These are phyloP conservation scores for Euthynnus affinis DNA, from an alignment of 2,797 vertebrate genomes.

Conservation along the genomic window DNA sequence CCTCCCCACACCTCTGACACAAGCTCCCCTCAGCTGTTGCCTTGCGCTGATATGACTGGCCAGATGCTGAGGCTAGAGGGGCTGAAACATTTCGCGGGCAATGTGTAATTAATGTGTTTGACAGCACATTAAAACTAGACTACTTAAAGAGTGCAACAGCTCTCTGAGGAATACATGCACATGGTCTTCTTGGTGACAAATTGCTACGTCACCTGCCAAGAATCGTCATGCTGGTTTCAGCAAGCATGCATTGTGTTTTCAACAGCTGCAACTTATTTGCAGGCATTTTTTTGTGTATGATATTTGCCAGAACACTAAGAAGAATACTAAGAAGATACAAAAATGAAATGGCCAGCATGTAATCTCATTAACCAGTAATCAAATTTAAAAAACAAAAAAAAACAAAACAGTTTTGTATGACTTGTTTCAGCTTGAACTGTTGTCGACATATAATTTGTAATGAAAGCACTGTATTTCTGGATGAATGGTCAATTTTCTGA, in stretches of 20 bases:
- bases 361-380: not conserved
- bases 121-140: constrained; percentile 58
- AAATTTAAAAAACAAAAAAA: too few relatives aligned
- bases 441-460: too few relatives aligned
- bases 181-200: not conserved
- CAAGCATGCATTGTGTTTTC: not conserved
- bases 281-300: not conserved
- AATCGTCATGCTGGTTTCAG: not conserved
- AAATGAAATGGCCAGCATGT: not conserved
- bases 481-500: too few relatives aligned
- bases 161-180: constrained; percentile 30
- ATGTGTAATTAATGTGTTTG: constrained; percentile 69
- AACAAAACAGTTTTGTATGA: too few relatives aligned
- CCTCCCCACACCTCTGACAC: constrained; percentile 57
- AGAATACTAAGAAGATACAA: too few relatives aligned
- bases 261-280: not conserved
- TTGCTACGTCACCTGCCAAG: constrained; percentile 19
- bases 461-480: too few relatives aligned
- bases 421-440: too few relatives aligned
- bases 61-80: constrained; percentile 33
- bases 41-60: constrained; percentile 17
- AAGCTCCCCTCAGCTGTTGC: constrained; percentile 28
- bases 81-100: constrained; percentile 33
- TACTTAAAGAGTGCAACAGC: constrained; percentile 31
- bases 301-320: not conserved